Percentiles rank a stretch among this genome's conserved stretches.
These are phyloP conservation scores for Nematostella vectensis DNA, from an alignment of 92 coral and sea anemone genomes.

Conservation along the genomic window DNA sequence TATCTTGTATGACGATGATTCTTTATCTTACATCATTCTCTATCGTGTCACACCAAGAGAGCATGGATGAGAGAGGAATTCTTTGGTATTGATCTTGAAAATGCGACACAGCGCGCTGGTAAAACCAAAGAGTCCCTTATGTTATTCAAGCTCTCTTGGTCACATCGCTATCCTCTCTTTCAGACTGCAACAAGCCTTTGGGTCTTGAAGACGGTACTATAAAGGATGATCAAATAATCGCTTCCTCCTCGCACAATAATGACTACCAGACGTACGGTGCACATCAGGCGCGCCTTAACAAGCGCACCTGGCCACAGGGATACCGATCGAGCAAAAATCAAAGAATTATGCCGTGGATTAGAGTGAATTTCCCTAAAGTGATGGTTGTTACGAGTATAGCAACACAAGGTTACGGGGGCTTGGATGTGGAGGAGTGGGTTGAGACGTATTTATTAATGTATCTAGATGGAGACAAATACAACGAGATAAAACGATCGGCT, in stretches of 20 bases:
- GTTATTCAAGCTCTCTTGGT: no score
- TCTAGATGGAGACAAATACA: not conserved
- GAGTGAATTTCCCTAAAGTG: constrained; percentile 20
- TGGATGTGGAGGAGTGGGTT: constrained; percentile 30
- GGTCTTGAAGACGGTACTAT: constrained; percentile 34
- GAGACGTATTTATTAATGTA: constrained; percentile 20
- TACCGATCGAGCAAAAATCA: constrained; percentile 13
- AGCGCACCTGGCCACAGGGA: constrained; percentile 20
- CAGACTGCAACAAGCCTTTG: constrained; percentile 26
- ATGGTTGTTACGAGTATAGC: constrained; percentile 38
- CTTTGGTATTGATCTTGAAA: no score
- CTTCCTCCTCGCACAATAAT: constrained; percentile 11
- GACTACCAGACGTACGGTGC: constrained; percentile 24
- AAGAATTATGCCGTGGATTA: constrained; percentile 11
- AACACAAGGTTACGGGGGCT: constrained; percentile 48
- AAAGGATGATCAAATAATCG: constrained; percentile 18
- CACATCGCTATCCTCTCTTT: no score
- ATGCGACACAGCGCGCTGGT: no score
- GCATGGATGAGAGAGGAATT: no score
- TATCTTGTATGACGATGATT: no score
- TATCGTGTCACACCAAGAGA: no score
- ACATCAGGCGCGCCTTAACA: constrained; percentile 34
- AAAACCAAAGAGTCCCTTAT: no score
- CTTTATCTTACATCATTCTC: no score
- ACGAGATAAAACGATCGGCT: not conserved